Base-by-base conservation (phyloP, 2,888 invertebrate genomes). In the Orchestes rusci region DNA sequence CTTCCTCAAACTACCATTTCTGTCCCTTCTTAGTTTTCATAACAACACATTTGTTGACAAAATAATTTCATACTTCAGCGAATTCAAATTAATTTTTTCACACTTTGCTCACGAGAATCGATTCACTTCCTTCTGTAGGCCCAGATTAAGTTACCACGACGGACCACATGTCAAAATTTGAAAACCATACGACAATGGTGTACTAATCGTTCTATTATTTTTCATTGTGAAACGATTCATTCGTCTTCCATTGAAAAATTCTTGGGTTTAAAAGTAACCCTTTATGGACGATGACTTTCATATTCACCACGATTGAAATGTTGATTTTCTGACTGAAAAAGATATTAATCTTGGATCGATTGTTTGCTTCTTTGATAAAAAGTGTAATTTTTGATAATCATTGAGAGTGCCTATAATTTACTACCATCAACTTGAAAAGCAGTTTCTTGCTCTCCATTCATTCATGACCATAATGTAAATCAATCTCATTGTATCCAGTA, bases 201-300 rank as follows among this genome's bases (percentile, higher is more conserved):
- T 33, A 45, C 56, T 55, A 56, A 56, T 53, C 56, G 54, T 49
- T 53, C 54, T 52, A 45, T 56, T 56, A 39, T 43, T 13, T 17
- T 23, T 28, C 13, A n/a, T n/a, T n/a, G n/a, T n/a, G n/a, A n/a
- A n/a, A n/a, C n/a, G 15, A 19, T 12, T 27, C 40, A 39, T 39
- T 30, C 19, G 18, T 36, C 36, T 36, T 38, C 29, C 38, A 39
- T 39, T 39, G 30, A 39, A 39, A 31, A 23, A 32, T 29, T 37
- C 41, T 48, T 39, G 17, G 29, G 20, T 39, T 15, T 10, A 18
- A 13, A 36, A 34, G 30, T 23, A 48, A 48, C 48, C 48, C 48
- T 48, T 48, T 48, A 38, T 28, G 17, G 8, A 13, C 20, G 32
- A 48, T 48, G 48, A 48, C 48, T 48, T 44, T 48, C 41, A 43